A percentile compares a stretch with the other conserved stretches of the same genome.
Evolutionary conservation across 2,888 invertebrate genomes (phyloP).

Genomic region (Drosophila tripunctata): DNA sequence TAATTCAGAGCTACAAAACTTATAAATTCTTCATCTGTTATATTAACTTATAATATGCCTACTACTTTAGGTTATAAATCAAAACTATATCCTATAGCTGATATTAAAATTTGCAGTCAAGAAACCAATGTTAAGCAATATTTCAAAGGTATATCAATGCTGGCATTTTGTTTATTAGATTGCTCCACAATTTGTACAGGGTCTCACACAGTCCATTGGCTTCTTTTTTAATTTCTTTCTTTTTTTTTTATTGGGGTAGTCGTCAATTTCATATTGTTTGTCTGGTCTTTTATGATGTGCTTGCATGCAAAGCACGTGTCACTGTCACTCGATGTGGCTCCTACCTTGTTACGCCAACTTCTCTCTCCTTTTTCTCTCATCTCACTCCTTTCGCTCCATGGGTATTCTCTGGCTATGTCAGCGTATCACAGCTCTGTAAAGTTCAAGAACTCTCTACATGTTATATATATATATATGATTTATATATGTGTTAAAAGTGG

Average conservation of each 20-base stretch:
- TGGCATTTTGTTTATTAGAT: no score
- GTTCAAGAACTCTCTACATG: slow-evolving; percentile 67
- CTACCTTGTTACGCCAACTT: slow-evolving; percentile 34
- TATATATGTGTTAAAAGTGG: slow-evolving; percentile 76
- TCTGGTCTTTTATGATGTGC: slow-evolving; percentile 74
- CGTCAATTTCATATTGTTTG: slow-evolving; percentile 59
- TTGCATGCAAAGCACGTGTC: slow-evolving; percentile 80
- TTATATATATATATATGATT: no score
- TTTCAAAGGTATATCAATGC: no score
- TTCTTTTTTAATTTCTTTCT: neutral
- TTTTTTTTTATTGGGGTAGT: slow-evolving; percentile 7
- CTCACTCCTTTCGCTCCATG: no score
- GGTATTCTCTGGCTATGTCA: neutral
- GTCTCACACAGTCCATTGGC: neutral
- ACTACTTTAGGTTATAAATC: no score
- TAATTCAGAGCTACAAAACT: no score
- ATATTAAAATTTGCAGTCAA: no score
- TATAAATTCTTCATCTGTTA: no score
- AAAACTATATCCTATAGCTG: no score
- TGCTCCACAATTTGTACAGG: neutral
- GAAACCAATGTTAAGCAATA: no score
- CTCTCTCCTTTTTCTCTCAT: neutral
- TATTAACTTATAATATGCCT: no score
- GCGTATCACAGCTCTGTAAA: slow-evolving; percentile 43
- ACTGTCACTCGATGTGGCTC: slow-evolving; percentile 68